Base-by-base conservation (phyloP, 1,140 invertebrate genomes). In the Spodoptera frugiperda region DNA sequence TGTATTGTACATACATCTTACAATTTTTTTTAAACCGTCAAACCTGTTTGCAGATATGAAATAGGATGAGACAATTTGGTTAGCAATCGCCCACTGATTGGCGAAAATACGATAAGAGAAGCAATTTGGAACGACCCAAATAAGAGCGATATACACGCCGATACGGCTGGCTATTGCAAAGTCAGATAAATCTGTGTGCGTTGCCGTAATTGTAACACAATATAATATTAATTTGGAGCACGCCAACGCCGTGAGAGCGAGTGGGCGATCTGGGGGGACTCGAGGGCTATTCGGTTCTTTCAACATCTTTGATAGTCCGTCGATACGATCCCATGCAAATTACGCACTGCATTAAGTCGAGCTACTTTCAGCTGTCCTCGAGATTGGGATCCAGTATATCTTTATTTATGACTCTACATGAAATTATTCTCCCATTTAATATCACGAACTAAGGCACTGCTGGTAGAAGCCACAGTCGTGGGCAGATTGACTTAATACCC, bases 181-280 rank as follows among this genome's bases (percentile, higher is more conserved):
- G 75, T 59, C 73, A 78, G 80, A 77, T 77, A 77, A 68, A 80
- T 78, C 79, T 79, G 84, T 63, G 59, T 74, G 61, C 72, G 78
- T 81, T 78, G 78, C 77, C 72, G 77, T 82, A 82, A 80, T 86
- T 86, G 84, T 86, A 82, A 79, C 81, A 85, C 84, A 83, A 83
- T 86, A 86, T 84, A 54, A 84, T 83, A 83, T 86, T 84, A 83
- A 82, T 86, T 81, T 87, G 78, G 79, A 80, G 78, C 82, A 83
- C 78, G 82, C 80, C 81, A 76, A 83, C 82, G 79, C 74, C 19
- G 65, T 63, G 65, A 72, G 78, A 76, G 44, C 57, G 76, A 79
- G 82, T 84, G 84, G 83, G 84, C 82, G 79, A 71, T 63, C 70
- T 53, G 39, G 65, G 55, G 57, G 78, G 55, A 74, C 67, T 76